Evolutionary conservation across 2,888 invertebrate genomes (phyloP), one percentile per base, ranked within the genome.

Genomic region (Esperia sulphurella): DNA sequence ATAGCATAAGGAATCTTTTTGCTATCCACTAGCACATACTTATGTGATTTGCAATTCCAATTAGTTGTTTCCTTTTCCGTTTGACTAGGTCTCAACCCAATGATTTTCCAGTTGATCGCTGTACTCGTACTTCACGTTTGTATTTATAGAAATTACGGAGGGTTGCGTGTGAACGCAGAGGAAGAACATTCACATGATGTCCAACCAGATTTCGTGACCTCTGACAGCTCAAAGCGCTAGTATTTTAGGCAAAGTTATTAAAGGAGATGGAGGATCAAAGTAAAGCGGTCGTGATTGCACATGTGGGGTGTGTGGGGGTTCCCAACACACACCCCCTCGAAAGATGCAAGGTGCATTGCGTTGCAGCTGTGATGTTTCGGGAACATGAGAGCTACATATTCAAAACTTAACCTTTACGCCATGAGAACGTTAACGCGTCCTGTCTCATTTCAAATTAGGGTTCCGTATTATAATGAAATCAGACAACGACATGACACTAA

Each of bases 231-330:
- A 68, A 67, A 62, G 63, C 56, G 50, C 46, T 31, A 49, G 38
- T 54, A 64, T 64, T 51, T 58, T 48, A 12, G 43, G 46, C 46
- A 61, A 63, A 62, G 58, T 53, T 9, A 50, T 52, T 53, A 28
- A 51, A 49, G 57, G 61, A 59, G 59, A 57, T 57, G 55, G 55
- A 56, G 54, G 74, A 47, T 70, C 77, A 54, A 29, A 45, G 9
- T 65, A 64, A 21, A 60, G 28, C 73, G 72, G 79, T 58, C 49
- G 49, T 74, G 64, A 58, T 50, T 57, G 66, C 72, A 78, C 70
- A 68, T 76, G 76, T 61, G 64, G 67, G 67, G 73, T 76, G 80
- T 81, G 83, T 74, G 80, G n/a, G n/a, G n/a, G n/a, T n/a, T n/a
- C n/a, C n/a, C n/a, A 14, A n/a, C 57, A 51, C 51, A 55, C 66